These are phyloP conservation scores for Holocentrus rufus DNA, from an alignment of 2,797 vertebrate genomes.

Conservation along the genomic window DNA sequence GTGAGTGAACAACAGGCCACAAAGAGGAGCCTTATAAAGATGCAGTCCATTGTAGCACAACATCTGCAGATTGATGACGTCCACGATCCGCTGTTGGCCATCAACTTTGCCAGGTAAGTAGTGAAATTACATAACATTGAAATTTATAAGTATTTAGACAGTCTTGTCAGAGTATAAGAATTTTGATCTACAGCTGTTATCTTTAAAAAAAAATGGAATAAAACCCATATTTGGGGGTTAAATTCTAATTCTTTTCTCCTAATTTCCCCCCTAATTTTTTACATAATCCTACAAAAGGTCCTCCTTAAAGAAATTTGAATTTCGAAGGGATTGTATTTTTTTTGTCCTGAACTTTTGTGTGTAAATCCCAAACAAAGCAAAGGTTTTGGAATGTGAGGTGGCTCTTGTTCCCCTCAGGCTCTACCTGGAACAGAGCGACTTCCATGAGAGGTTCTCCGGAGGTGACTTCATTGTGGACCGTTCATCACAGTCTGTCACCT, in stretches of 20 bases:
- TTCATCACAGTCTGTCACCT: constrained; percentile 96
- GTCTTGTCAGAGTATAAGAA: too few relatives aligned
- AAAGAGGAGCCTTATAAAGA: constrained; percentile 90
- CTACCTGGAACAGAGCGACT: constrained; percentile 95
- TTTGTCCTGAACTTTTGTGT: neutral
- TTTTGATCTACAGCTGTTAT: neutral
- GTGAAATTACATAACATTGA: neutral
- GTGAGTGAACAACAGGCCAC: constrained; percentile 88
- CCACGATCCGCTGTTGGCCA: constrained; percentile 92
- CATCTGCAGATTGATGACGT: constrained; percentile 91
- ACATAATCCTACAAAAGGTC: constrained; percentile 14
- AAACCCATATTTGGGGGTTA: too few relatives aligned
- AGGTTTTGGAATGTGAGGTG: neutral
- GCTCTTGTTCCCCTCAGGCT: constrained; percentile 78
- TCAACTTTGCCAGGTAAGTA: constrained; percentile 94
- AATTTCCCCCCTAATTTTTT: neutral
- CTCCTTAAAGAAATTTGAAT: neutral
- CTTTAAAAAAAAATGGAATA: neutral
- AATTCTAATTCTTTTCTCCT: too few relatives aligned
- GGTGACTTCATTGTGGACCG: constrained; percentile 91
- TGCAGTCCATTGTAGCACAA: constrained; percentile 92
- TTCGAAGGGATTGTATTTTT: neutral
- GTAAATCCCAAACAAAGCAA: neutral
- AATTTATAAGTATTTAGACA: too few relatives aligned
- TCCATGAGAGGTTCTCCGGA: constrained; percentile 91